A percentile compares a stretch with the other conserved stretches of the same genome.
phyloP scores from a whole-genome alignment of 2,113 vertebrate species.

The Fulica atra region DNA sequence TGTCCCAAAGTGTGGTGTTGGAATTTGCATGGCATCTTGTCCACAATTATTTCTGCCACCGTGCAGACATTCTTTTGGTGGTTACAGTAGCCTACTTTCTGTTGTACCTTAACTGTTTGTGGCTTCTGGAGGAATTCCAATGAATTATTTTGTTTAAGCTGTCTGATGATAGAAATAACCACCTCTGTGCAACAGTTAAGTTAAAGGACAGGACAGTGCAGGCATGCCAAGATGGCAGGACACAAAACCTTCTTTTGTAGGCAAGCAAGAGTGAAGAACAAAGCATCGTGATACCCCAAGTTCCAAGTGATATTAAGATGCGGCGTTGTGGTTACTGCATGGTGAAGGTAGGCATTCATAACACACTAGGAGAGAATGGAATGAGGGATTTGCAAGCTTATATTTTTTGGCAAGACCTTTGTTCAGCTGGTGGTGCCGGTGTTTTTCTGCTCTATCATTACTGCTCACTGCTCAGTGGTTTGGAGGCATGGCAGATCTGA shows the following conservation, averaged over 20 bases:
- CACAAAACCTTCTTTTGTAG: conserved; percentile 48
- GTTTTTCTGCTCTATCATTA: not conserved
- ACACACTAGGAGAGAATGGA: rapidly evolving
- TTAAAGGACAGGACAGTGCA: not conserved
- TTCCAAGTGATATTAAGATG: conserved; percentile 65
- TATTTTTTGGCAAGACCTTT: not conserved
- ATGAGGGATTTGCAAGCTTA: not conserved
- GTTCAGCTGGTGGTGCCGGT: not conserved
- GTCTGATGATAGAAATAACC: not conserved
- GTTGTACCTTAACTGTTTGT: not conserved
- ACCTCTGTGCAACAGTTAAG: not conserved
- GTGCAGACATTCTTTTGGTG: not conserved
- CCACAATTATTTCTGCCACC: not conserved
- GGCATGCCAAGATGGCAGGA: not conserved
- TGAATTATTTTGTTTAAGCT: not conserved
- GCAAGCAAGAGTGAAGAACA: conserved; percentile 78
- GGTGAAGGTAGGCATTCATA: conserved; percentile 80
- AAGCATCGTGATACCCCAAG: conserved; percentile 72
- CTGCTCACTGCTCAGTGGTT: not conserved
- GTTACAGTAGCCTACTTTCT: not conserved
- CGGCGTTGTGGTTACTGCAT: conserved; percentile 89
- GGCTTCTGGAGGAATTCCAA: not conserved
- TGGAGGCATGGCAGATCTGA: not conserved
- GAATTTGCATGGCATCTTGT: not conserved
- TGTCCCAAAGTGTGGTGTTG: not conserved